A percentile compares a stretch with the other conserved stretches of the same genome.
Conservation (phyloP, 1,140 invertebrate species). For the Platorchestia sp. region DNA sequence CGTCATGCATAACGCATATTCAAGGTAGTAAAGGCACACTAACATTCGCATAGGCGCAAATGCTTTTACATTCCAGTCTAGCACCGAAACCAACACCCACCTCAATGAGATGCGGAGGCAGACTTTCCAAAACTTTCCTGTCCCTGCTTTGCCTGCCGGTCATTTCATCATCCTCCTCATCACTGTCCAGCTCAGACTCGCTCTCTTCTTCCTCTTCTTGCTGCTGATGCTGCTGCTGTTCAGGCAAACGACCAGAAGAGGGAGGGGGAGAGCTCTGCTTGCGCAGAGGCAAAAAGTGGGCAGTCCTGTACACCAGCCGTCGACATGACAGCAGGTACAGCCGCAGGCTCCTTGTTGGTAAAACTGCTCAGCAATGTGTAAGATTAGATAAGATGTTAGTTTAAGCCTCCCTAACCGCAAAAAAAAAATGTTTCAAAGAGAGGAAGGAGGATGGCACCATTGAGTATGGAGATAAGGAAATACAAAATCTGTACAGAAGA, state of each 20-base stretch:
- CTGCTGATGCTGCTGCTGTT: neutral
- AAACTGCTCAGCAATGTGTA: neutral
- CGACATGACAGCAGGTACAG: conserved; percentile 37
- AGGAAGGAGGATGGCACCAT: too few species aligned
- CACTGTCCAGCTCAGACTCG: neutral
- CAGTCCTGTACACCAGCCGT: conserved; percentile 10
- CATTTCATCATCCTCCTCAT: neutral
- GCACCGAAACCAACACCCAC: neutral
- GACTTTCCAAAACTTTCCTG: neutral
- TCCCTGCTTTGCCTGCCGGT: neutral
- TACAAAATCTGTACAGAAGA: too few species aligned
- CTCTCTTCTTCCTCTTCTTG: neutral
- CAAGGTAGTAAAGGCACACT: too few species aligned
- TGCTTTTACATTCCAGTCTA: neutral
- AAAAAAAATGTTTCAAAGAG: too few species aligned
- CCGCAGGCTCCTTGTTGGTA: conserved; percentile 9
- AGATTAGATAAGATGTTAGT: too few species aligned
- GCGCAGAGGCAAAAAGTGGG: neutral
- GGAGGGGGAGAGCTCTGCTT: neutral
- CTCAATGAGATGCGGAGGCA: neutral
- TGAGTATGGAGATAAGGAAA: too few species aligned
- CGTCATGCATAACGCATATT: too few species aligned
- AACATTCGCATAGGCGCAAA: too few species aligned
- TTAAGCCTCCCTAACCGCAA: too few species aligned
- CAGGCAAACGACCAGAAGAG: neutral